phyloP scores from a whole-genome alignment of 2,113 vertebrate species.

The Progne subis region DNA sequence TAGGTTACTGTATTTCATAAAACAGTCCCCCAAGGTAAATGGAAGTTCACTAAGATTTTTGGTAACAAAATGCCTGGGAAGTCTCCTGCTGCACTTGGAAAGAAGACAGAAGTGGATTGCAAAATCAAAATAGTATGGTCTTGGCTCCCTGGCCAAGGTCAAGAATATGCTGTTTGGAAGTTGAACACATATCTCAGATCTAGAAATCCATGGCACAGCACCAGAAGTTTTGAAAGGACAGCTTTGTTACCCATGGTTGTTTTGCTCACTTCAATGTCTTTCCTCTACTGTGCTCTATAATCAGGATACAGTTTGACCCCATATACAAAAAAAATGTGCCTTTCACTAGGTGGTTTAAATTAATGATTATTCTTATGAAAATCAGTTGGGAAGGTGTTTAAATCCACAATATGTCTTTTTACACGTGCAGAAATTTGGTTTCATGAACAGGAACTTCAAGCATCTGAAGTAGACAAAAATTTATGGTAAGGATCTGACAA shows the following conservation, averaged over 20 bases:
- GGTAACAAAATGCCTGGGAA: slow-evolving; percentile 51
- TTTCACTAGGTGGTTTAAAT: not conserved
- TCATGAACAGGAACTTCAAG: not conserved
- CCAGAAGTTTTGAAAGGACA: not conserved
- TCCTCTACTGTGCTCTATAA: not conserved
- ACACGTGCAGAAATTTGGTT: not conserved
- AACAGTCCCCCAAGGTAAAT: slow-evolving; percentile 19
- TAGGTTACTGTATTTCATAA: slow-evolving; percentile 28
- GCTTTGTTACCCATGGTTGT: not conserved
- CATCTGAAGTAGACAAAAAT: not conserved
- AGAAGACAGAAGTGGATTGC: slow-evolving; percentile 30
- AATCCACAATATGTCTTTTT: not conserved
- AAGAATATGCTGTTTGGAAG: not conserved
- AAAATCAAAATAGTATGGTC: slow-evolving; percentile 33
- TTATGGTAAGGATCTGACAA: not conserved
- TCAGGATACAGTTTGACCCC: not conserved
- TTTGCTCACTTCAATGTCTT: not conserved
- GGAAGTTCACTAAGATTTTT: slow-evolving; percentile 54
- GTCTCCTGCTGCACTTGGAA: slow-evolving; percentile 21
- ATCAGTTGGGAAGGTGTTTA: not conserved
- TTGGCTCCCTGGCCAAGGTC: not conserved
- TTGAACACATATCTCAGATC: not conserved
- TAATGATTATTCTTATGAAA: not conserved
- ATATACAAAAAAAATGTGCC: not conserved
- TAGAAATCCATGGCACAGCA: not conserved